phyloP scores from a whole-genome alignment of 2,888 invertebrate genomes.

The Callosobruchus maculatus region DNA sequence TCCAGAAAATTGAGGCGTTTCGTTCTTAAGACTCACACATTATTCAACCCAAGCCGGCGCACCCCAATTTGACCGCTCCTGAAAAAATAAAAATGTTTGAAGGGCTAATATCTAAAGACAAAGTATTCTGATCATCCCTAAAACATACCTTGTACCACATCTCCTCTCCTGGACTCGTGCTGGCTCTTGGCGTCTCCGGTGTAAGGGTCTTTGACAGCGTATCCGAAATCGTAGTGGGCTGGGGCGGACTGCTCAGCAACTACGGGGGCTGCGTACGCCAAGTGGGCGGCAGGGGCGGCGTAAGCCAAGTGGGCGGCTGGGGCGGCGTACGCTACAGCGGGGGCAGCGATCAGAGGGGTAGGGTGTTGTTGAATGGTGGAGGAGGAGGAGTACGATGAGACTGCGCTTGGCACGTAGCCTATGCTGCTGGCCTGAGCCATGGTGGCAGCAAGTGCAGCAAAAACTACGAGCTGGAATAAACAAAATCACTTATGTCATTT shows the following conservation, averaged over 20 bases:
- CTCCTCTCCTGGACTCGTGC: conserved; percentile 59
- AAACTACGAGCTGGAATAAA: conserved; percentile 7
- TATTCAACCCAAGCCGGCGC: too few relatives aligned
- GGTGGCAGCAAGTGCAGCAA: conserved; percentile 23
- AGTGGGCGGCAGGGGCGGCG: conserved; percentile 20
- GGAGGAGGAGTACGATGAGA: conserved; percentile 15
- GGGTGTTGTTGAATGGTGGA: conserved; percentile 13
- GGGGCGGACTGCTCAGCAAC: conserved; percentile 29
- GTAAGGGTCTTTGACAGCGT: conserved; percentile 31
- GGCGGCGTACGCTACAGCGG: conserved; percentile 17
- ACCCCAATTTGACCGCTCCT: too few relatives aligned
- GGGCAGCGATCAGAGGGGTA: conserved; percentile 7
- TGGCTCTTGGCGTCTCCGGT: conserved; percentile 57
- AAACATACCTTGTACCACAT: conserved; percentile 45
- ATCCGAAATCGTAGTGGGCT: conserved; percentile 34
- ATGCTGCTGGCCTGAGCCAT: conserved; percentile 20
- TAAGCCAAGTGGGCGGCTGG: conserved; percentile 18
- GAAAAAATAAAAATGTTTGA: too few relatives aligned
- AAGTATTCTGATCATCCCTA: too few relatives aligned
- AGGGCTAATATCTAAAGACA: too few relatives aligned
- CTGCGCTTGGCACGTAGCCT: conserved; percentile 13
- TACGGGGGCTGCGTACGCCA: conserved; percentile 18
- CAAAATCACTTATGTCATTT: neutral
- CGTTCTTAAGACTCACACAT: too few relatives aligned
- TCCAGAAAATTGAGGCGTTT: too few relatives aligned